Conservation (phyloP, 2,797 vertebrate species). For the Leontocebus nigricollis region DNA sequence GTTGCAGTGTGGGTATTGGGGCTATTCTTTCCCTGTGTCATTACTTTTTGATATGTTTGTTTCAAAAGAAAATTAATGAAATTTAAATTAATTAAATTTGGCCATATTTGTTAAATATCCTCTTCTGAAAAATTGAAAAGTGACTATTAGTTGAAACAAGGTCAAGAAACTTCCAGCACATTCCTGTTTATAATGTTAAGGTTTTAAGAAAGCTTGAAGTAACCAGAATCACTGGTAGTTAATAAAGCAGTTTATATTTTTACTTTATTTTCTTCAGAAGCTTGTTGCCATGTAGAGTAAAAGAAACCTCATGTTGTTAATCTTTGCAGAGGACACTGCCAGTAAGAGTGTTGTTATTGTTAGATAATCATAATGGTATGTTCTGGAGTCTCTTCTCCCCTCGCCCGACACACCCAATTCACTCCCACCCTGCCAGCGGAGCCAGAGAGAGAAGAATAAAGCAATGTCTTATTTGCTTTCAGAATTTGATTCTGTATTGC, state of each 20-base stretch:
- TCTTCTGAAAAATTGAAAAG: conserved; percentile 37
- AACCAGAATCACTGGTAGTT: neutral
- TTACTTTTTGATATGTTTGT: conserved; percentile 26
- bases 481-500: conserved; percentile 44
- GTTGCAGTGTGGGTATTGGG: neutral
- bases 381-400: conserved; percentile 47
- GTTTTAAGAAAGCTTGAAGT: neutral
- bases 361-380: conserved; percentile 72
- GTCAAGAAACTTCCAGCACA: neutral
- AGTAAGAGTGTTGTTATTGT: conserved; percentile 62
- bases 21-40: neutral
- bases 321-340: conserved; percentile 52
- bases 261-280: neutral
- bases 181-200: neutral
- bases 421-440: conserved; percentile 5
- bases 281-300: conserved; percentile 36
- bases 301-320: conserved; percentile 57
- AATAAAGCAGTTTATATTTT: neutral
- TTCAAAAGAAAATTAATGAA: neutral
- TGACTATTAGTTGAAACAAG: conserved; percentile 1
- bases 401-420: conserved; percentile 46
- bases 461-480: conserved; percentile 38
- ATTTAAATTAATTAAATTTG: conserved; percentile 26
- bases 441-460: conserved; percentile 47
- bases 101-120: neutral